Conservation (phyloP, 2,797 vertebrate genomes). For the Sparus aurata region DNA sequence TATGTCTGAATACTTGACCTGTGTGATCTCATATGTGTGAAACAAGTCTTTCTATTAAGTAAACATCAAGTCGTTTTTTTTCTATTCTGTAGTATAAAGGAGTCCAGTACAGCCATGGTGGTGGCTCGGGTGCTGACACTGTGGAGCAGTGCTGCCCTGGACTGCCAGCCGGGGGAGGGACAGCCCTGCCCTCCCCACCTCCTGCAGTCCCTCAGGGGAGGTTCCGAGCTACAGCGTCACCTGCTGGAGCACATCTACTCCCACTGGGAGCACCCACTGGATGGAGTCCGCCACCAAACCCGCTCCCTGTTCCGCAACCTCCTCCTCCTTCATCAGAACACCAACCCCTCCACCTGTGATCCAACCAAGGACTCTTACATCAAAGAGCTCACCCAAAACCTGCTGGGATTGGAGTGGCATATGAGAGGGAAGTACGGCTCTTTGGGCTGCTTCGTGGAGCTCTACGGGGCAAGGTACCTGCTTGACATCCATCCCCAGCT, state of each 20-base stretch:
- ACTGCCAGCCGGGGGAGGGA: slow-evolving; percentile 79
- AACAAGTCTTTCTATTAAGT: background rate
- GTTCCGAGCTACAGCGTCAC: slow-evolving; percentile 78
- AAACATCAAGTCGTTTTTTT: background rate
- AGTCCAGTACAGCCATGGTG: slow-evolving; percentile 91
- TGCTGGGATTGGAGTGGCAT: slow-evolving; percentile 94
- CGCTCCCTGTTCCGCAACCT: slow-evolving; percentile 92
- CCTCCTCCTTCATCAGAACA: slow-evolving; percentile 88
- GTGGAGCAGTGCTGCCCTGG: slow-evolving; percentile 91
- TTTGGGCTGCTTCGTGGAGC: slow-evolving; percentile 91
- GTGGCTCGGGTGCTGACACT: slow-evolving; percentile 90
- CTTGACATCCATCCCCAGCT: slow-evolving; percentile 87
- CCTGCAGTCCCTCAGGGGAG: slow-evolving; percentile 83
- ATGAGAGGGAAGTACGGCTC: slow-evolving; percentile 93
- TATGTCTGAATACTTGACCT: no score
- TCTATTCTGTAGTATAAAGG: slow-evolving; percentile 88
- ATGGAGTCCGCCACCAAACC: slow-evolving; percentile 94
- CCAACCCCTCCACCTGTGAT: slow-evolving; percentile 32
- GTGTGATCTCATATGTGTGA: no score
- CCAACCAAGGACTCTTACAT: slow-evolving; percentile 86
- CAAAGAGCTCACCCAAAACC: slow-evolving; percentile 81
- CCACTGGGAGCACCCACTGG: slow-evolving; percentile 96
- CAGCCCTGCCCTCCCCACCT: slow-evolving; percentile 78
- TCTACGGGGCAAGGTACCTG: slow-evolving; percentile 87
- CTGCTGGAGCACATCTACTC: slow-evolving; percentile 93